Evolutionary conservation across 2,888 invertebrate species (phyloP).

Genomic region (Papilio elwesi): DNA sequence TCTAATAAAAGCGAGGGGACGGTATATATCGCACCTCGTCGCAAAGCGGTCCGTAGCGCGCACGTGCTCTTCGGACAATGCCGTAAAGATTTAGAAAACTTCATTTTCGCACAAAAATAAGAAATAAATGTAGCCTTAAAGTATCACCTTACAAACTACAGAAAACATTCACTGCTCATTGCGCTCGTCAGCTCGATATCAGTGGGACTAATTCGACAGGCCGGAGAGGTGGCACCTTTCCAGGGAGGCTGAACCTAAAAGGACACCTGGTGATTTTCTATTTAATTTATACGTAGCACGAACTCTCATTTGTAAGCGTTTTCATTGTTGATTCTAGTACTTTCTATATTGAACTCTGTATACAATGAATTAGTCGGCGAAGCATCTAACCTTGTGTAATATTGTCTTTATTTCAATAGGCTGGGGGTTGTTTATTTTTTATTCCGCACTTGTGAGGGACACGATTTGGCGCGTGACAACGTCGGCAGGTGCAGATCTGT

Average conservation of each 20-base stretch:
- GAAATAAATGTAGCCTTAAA: background rate
- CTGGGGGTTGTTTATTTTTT: slow-evolving; percentile 22
- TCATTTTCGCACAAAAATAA: background rate
- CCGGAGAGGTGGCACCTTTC: no score
- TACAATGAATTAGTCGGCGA: background rate
- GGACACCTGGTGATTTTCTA: no score
- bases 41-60: slow-evolving; percentile 44
- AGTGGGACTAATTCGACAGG: no score
- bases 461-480: slow-evolving; percentile 7
- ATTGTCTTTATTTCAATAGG: background rate
- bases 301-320: no score
- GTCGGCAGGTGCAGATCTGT: slow-evolving; percentile 23
- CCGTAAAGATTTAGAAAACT: background rate
- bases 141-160: no score
- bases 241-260: no score
- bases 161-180: no score
- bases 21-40: slow-evolving; percentile 46
- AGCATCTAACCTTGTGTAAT: background rate
- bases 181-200: no score
- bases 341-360: background rate
- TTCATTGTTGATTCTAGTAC: no score
- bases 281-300: no score
- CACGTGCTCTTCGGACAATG: slow-evolving; percentile 29
- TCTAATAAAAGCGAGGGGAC: slow-evolving; percentile 23
- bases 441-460: slow-evolving; percentile 5